A percentile compares a stretch with the other conserved stretches of the same genome.
phyloP scores from a whole-genome alignment of 1,140 invertebrate genomes.

The Stenopsyche tienmushanensis region DNA sequence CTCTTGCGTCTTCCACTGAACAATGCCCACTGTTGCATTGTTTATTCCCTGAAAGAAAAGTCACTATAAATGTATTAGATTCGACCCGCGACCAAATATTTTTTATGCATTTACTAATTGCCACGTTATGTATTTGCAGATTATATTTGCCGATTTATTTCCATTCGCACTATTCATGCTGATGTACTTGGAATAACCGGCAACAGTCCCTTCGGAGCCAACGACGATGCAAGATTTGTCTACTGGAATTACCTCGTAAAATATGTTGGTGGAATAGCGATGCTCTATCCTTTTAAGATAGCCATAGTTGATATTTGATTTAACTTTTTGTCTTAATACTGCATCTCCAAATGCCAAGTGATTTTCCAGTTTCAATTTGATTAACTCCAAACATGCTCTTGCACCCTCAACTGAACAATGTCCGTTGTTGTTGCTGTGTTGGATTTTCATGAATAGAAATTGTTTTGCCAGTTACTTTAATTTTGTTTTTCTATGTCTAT shows the following conservation, averaged over 20 bases:
- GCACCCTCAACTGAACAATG: conserved; percentile 92
- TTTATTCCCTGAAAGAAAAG: conserved; percentile 37
- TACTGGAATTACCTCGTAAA: conserved; percentile 65
- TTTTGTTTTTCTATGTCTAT: conserved; percentile 73
- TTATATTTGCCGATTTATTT: conserved; percentile 38
- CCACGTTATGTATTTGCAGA: conserved; percentile 51
- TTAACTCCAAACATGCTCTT: conserved; percentile 78
- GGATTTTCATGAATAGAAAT: conserved; percentile 81
- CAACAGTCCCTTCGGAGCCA: conserved; percentile 57
- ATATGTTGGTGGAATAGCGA: conserved; percentile 63
- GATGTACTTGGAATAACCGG: conserved; percentile 60
- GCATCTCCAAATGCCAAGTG: conserved; percentile 72
- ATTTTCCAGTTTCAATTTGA: conserved; percentile 80
- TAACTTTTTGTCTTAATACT: conserved; percentile 62
- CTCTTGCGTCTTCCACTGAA: conserved; percentile 82
- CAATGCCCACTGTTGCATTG: conserved; percentile 70
- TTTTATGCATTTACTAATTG: conserved; percentile 63
- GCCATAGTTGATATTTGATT: conserved; percentile 46
- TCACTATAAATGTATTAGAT: conserved; percentile 48
- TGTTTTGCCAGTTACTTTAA: conserved; percentile 70
- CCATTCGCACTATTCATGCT: conserved; percentile 43
- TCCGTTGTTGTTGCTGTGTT: conserved; percentile 65
- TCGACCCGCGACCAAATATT: conserved; percentile 60
- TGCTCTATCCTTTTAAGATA: conserved; percentile 48
- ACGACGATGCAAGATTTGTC: conserved; percentile 62